Conservation (phyloP, 2,888 invertebrate genomes). For the Temnothorax rugatulus region DNA sequence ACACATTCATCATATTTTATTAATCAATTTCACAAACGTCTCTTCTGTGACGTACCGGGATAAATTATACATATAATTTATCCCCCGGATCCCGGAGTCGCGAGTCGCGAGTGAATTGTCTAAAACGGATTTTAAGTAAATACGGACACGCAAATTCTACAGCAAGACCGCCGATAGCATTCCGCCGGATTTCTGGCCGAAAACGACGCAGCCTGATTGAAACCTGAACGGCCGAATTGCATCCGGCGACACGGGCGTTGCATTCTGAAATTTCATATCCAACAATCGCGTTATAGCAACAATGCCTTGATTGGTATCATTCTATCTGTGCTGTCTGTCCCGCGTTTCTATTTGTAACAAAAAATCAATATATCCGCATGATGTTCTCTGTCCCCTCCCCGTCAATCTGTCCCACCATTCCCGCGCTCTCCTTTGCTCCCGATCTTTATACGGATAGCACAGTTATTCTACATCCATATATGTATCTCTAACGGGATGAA, state of each 20-base stretch:
- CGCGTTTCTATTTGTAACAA: slow-evolving; percentile 66
- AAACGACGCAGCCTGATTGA: slow-evolving; percentile 47
- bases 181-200: slow-evolving; percentile 21
- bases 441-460: slow-evolving; percentile 25
- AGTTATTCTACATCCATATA: slow-evolving; percentile 19
- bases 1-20: not conserved
- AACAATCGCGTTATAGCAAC: slow-evolving; percentile 70
- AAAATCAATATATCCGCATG: slow-evolving; percentile 53
- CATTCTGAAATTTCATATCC: slow-evolving; percentile 70
- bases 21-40: not conserved
- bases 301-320: slow-evolving; percentile 72
- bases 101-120: not conserved
- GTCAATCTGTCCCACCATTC: not conserved
- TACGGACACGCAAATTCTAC: slow-evolving; percentile 1
- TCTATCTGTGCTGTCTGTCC: slow-evolving; percentile 62
- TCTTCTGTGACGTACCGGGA: not conserved
- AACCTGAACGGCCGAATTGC: slow-evolving; percentile 60
- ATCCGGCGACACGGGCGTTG: slow-evolving; percentile 24
- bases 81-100: not conserved
- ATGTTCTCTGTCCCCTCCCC: slow-evolving; percentile 21
- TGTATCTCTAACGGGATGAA: slow-evolving; percentile 28
- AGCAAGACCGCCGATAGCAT: slow-evolving; percentile 27
- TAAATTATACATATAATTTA: slow-evolving; percentile 1
- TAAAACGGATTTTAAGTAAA: slow-evolving; percentile 34
- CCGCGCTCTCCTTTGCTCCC: slow-evolving; percentile 43